phyloP scores from a whole-genome alignment of 2,113 vertebrate species.

The Stegastes partitus region DNA sequence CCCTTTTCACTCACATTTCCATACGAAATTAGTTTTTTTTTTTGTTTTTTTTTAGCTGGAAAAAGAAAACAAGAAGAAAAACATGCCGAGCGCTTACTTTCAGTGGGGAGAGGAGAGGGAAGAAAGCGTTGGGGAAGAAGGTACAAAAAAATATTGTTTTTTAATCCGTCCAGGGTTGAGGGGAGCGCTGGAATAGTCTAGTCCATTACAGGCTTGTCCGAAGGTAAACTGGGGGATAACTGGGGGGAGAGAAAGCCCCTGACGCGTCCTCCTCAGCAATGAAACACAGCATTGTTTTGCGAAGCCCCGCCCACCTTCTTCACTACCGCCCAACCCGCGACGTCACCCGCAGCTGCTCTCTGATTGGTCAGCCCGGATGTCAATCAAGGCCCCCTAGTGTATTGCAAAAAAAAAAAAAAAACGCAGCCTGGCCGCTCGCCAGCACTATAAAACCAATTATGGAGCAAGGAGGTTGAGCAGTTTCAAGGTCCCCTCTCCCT shows the following conservation, averaged over 20 bases:
- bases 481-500: constrained; percentile 90
- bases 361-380: constrained; percentile 82
- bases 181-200: constrained; percentile 86
- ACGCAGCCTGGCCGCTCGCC: constrained; percentile 88
- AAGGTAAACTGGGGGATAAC: constrained; percentile 86
- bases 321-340: constrained; percentile 59
- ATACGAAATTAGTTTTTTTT: not conserved
- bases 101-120: constrained; percentile 66
- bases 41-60: constrained; percentile 47
- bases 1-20: constrained; percentile 63
- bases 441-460: constrained; percentile 94
- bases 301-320: constrained; percentile 78
- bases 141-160: constrained; percentile 80
- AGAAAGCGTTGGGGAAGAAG: constrained; percentile 65
- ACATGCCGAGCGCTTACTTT: constrained; percentile 79
- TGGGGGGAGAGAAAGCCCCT: constrained; percentile 79
- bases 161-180: constrained; percentile 83
- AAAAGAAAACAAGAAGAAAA: constrained; percentile 37
- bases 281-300: constrained; percentile 94
- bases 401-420: constrained; percentile 33
- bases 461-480: constrained; percentile 86
- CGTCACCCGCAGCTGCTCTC: not conserved
- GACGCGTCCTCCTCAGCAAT: constrained; percentile 88
- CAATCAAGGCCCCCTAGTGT: constrained; percentile 83
- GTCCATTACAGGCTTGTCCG: constrained; percentile 91